Percentiles rank a stretch among this genome's conserved stretches.
Conservation (phyloP, 2,797 vertebrate species). For the Onychomys torridus region DNA sequence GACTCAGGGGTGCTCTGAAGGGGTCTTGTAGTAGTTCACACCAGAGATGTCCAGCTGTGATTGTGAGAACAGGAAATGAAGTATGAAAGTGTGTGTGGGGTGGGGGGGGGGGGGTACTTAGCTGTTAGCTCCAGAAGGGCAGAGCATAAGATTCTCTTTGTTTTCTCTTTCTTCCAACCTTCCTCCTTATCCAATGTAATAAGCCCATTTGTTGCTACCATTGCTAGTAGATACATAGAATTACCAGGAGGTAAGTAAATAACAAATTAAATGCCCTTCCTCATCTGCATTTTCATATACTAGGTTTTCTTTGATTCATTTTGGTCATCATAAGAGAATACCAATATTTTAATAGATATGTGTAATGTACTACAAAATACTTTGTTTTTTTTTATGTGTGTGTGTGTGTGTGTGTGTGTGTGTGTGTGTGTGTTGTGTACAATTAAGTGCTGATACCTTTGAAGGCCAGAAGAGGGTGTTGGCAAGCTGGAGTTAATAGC, state of each 20-base stretch:
- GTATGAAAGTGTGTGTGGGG: neutral
- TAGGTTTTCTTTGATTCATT: neutral
- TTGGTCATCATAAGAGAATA: neutral
- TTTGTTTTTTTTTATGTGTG: neutral
- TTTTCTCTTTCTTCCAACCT: neutral
- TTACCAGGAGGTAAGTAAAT: neutral
- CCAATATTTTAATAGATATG: neutral
- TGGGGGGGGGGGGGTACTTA: neutral
- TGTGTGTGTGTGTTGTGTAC: neutral
- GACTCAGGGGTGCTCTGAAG: neutral
- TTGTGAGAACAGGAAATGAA: neutral
- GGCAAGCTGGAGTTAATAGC: neutral
- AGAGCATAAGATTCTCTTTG: neutral
- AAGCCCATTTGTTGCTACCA: neutral
- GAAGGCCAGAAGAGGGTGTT: neutral
- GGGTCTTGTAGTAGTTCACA: neutral
- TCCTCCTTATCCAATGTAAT: neutral
- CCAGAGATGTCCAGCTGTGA: neutral
- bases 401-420: neutral
- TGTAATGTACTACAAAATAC: neutral
- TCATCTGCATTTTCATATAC: neutral
- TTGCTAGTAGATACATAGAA: neutral
- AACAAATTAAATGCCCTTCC: neutral
- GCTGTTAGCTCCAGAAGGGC: neutral
- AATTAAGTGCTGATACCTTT: neutral